These are phyloP conservation scores for Camponotus fellah DNA, from an alignment of 2,888 invertebrate genomes.

Conservation along the genomic window DNA sequence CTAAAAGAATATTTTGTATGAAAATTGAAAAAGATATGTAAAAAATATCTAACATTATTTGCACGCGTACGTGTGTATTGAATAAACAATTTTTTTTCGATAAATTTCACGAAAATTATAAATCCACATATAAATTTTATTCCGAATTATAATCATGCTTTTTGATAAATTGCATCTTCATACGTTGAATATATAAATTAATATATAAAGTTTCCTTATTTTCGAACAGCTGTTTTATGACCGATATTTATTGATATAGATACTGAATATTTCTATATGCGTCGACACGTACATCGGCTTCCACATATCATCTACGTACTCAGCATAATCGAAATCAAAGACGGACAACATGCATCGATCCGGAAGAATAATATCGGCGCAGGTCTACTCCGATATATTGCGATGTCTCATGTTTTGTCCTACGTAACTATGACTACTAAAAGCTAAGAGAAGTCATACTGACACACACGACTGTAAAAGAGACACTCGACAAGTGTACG, in stretches of 20 bases:
- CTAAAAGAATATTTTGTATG: background rate
- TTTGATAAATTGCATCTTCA: conserved; percentile 9
- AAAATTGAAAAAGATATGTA: background rate
- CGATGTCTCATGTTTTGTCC: conserved; percentile 63
- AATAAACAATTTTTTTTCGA: background rate
- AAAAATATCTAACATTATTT: background rate
- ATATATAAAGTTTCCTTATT: background rate
- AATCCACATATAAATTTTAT: background rate
- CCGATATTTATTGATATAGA: background rate
- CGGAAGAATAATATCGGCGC: conserved; percentile 59
- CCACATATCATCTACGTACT: background rate
- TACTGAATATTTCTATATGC: background rate
- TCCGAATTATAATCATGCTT: background rate
- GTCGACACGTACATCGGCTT: background rate
- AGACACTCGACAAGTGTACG: background rate
- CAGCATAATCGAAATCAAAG: background rate
- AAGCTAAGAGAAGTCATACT: conserved; percentile 5
- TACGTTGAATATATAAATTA: background rate
- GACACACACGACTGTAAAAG: background rate
- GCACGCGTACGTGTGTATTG: background rate
- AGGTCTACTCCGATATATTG: conserved; percentile 48
- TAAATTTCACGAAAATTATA: background rate
- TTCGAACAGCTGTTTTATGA: background rate
- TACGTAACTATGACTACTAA: conserved; percentile 69
- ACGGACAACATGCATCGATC: conserved; percentile 36